phyloP scores from a whole-genome alignment of 2,888 invertebrate species.

The Xestia xanthographa region DNA sequence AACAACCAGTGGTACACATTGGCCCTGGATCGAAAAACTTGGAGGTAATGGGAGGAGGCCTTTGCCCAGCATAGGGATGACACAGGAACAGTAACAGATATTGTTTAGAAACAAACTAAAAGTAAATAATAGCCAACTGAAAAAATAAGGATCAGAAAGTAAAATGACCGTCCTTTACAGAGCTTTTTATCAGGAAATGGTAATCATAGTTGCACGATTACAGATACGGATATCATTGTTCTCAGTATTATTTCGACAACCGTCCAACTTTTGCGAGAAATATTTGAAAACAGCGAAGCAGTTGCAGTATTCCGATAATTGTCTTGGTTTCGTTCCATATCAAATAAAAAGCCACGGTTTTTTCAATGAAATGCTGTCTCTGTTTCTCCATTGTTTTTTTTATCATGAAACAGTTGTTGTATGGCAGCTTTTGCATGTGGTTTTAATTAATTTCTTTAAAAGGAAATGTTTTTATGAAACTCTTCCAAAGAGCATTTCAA shows the following conservation, averaged over 20 bases:
- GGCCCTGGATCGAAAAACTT: too few species aligned
- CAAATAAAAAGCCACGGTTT: slow-evolving; percentile 24
- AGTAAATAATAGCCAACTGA: background rate
- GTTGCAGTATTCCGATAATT: slow-evolving; percentile 25
- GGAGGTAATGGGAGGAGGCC: too few species aligned
- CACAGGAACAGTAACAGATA: too few species aligned
- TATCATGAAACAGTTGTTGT: slow-evolving; percentile 36
- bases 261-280: slow-evolving; percentile 9
- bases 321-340: slow-evolving; percentile 30
- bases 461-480: slow-evolving; percentile 1
- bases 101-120: background rate
- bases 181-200: background rate
- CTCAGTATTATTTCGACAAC: slow-evolving; percentile 4
- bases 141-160: background rate
- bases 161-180: background rate
- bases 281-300: slow-evolving; percentile 11
- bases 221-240: background rate
- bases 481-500: background rate
- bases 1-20: too few species aligned
- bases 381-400: slow-evolving; percentile 36
- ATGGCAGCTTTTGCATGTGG: slow-evolving; percentile 28
- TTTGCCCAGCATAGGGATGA: too few species aligned
- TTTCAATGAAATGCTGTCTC: slow-evolving; percentile 32
- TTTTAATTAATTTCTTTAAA: slow-evolving; percentile 24
- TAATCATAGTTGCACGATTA: background rate